Conservation (phyloP, 2,113 vertebrate species). For the Tetrao urogallus region DNA sequence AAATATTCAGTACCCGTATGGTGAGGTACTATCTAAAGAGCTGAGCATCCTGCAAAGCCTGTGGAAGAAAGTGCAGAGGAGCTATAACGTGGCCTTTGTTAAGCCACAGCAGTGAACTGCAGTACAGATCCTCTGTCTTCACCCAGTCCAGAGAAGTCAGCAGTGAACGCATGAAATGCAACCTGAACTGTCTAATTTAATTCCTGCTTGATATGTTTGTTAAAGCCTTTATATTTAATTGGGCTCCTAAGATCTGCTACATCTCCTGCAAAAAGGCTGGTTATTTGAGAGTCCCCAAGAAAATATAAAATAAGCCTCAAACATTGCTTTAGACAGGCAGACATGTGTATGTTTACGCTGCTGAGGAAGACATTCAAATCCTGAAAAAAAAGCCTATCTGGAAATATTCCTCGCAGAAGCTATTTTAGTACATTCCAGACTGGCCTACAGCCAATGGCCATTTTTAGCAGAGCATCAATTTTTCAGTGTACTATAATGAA, state of each 20-base stretch:
- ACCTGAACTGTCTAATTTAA: not conserved
- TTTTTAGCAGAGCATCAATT: not conserved
- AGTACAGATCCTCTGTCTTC: not conserved
- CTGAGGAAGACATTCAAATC: not conserved
- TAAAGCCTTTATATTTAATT: not conserved
- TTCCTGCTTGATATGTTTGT: not conserved
- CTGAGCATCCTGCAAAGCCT: not conserved
- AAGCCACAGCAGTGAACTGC: not conserved
- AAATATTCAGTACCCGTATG: not conserved
- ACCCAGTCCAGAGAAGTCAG: not conserved
- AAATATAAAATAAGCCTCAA: not conserved
- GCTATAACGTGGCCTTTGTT: fast-evolving
- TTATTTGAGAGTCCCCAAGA: not conserved
- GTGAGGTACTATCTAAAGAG: not conserved
- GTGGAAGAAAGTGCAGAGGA: not conserved
- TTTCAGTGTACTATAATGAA: not conserved
- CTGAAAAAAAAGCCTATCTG: not conserved
- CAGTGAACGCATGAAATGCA: not conserved
- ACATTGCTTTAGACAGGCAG: not conserved
- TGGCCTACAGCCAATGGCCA: not conserved
- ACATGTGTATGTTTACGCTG: fast-evolving
- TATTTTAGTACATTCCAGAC: not conserved
- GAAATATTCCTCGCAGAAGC: not conserved
- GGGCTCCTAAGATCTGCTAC: not conserved
- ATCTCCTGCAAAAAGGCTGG: not conserved